phyloP scores from a whole-genome alignment of 2,888 invertebrate species.

The Drosophila recens region DNA sequence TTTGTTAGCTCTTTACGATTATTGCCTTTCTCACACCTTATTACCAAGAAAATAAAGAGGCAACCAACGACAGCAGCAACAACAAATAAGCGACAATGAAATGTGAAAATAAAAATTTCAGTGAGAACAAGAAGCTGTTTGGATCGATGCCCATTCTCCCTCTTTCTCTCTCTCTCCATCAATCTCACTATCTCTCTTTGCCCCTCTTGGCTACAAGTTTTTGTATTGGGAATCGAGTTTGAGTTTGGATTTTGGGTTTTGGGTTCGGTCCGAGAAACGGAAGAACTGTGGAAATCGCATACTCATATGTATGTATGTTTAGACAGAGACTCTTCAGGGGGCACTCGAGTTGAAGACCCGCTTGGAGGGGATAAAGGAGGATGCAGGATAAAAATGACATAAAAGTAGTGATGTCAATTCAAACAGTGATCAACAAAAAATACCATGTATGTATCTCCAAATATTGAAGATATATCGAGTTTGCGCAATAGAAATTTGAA shows the following conservation, averaged over 20 bases:
- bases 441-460: too few species aligned
- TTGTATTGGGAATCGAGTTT: conserved; percentile 25
- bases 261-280: conserved; percentile 31
- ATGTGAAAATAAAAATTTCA: conserved; percentile 63
- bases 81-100: conserved; percentile 64
- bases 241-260: conserved; percentile 28
- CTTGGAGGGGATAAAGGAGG: neutral
- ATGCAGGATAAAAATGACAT: conserved; percentile 44
- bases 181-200: neutral
- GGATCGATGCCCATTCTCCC: conserved; percentile 1
- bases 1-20: conserved; percentile 83
- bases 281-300: conserved; percentile 68
- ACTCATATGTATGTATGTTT: conserved; percentile 35
- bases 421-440: too few species aligned
- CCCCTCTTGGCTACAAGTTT: conserved; percentile 18
- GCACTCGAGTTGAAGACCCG: conserved; percentile 10
- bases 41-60: conserved; percentile 81
- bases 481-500: too few species aligned
- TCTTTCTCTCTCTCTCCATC: neutral
- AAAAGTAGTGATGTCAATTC: conserved; percentile 17
- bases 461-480: too few species aligned
- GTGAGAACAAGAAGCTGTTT: conserved; percentile 48
- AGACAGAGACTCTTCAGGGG: conserved; percentile 1
- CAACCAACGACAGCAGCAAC: conserved; percentile 38
- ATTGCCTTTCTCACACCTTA: conserved; percentile 83